Conservation (phyloP, 2,797 vertebrate species). For the Arnoldichthys spilopterus region DNA sequence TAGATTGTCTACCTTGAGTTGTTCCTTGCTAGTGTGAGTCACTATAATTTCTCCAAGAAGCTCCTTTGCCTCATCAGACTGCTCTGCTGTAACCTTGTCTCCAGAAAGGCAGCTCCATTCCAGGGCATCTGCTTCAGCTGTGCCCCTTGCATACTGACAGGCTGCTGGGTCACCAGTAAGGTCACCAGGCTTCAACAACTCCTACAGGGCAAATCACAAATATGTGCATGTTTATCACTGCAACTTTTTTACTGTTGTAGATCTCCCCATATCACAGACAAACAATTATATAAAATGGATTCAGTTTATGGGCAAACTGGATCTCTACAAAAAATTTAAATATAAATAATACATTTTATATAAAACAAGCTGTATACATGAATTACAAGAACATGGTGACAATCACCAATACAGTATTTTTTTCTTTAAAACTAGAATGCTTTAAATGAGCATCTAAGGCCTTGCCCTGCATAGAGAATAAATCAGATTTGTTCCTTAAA, state of each 20-base stretch:
- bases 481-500: no score
- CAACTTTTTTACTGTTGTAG: slow-evolving; percentile 70
- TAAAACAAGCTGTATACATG: no score
- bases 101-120: slow-evolving; percentile 63
- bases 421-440: no score
- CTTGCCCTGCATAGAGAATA: no score
- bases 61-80: slow-evolving; percentile 34
- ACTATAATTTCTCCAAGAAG: slow-evolving; percentile 65
- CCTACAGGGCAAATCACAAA: slow-evolving; percentile 62
- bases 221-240: slow-evolving; percentile 62
- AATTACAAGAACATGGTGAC: no score
- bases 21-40: slow-evolving; percentile 73
- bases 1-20: slow-evolving; percentile 71
- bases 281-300: not conserved
- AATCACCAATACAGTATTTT: no score
- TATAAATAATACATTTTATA: not conserved
- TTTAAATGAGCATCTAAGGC: no score
- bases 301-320: no score
- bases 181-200: slow-evolving; percentile 45
- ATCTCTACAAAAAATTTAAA: not conserved
- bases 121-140: slow-evolving; percentile 56
- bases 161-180: slow-evolving; percentile 35
- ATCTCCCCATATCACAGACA: slow-evolving; percentile 57
- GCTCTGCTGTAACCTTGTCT: slow-evolving; percentile 52
- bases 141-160: slow-evolving; percentile 54